A percentile compares a stretch with the other conserved stretches of the same genome.
Conservation (phyloP, 2,888 invertebrate genomes). For the Graphium colonna region DNA sequence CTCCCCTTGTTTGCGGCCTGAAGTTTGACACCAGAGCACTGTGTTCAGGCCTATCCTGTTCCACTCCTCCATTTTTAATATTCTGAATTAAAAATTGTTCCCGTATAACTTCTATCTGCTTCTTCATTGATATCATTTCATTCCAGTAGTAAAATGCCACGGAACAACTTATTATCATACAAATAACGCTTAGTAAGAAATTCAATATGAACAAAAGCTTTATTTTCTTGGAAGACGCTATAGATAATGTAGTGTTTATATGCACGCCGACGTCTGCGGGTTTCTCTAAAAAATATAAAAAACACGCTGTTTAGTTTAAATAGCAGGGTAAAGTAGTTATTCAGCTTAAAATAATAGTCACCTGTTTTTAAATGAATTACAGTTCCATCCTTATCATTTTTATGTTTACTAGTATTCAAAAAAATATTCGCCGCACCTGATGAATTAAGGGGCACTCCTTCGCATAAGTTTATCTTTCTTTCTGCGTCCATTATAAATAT, state of each 20-base stretch:
- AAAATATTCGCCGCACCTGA: conserved; percentile 69
- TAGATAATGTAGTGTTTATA: conserved; percentile 69
- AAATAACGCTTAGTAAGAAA: conserved; percentile 63
- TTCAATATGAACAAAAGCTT: conserved; percentile 66
- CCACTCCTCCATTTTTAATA: conserved; percentile 36
- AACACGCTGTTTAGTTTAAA: not conserved
- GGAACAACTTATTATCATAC: conserved; percentile 61
- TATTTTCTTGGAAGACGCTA: conserved; percentile 76
- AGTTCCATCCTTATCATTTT: conserved; percentile 64
- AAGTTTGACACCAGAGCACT: conserved; percentile 48
- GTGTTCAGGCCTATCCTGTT: conserved; percentile 42
- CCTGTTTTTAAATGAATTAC: conserved; percentile 72
- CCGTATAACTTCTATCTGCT: conserved; percentile 57
- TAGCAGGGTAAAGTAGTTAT: not conserved
- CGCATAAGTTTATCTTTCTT: conserved; percentile 62
- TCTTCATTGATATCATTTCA: conserved; percentile 61
- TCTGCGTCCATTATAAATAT: conserved; percentile 63
- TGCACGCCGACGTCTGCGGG: conserved; percentile 69
- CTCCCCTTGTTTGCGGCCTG: conserved; percentile 37
- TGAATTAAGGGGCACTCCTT: conserved; percentile 66
- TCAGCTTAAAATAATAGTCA: conserved; percentile 38
- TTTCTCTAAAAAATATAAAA: conserved; percentile 54
- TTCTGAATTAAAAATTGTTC: conserved; percentile 57
- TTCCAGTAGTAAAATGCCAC: conserved; percentile 71
- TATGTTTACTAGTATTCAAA: conserved; percentile 65